phyloP scores from a whole-genome alignment of 2,113 vertebrate species.

The Platysternon megacephalum region DNA sequence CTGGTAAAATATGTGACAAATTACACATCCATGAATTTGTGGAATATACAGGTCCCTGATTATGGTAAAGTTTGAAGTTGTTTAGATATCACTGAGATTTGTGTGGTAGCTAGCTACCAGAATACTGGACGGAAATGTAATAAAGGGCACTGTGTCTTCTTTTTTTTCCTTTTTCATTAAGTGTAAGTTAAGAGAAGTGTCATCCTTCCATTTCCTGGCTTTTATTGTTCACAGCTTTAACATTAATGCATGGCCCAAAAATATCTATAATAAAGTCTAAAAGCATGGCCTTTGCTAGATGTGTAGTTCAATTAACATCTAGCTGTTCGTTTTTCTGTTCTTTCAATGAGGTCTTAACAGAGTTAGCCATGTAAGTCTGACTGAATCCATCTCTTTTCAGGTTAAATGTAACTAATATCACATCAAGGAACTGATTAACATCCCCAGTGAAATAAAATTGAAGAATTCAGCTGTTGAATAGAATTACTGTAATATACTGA shows the following conservation, averaged over 20 bases:
- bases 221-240: background rate
- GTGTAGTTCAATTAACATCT: slow-evolving; percentile 8
- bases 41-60: background rate
- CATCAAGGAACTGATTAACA: slow-evolving; percentile 39
- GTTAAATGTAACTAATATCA: slow-evolving; percentile 44
- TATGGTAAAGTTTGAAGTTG: background rate
- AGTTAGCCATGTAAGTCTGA: slow-evolving; percentile 42
- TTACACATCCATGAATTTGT: background rate
- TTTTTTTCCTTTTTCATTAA: background rate
- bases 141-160: background rate
- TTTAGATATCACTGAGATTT: background rate
- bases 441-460: background rate
- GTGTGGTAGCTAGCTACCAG: background rate
- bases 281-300: slow-evolving; percentile 1
- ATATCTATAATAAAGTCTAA: slow-evolving; percentile 17
- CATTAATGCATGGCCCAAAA: background rate
- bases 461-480: slow-evolving; percentile 3
- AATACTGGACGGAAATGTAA: background rate
- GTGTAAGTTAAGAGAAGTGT: background rate
- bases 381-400: slow-evolving; percentile 42
- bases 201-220: background rate
- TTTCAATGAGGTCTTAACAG: slow-evolving; percentile 24
- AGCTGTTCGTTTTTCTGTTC: slow-evolving; percentile 19
- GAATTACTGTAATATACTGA: slow-evolving; percentile 16
- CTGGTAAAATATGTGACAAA: background rate